Percentiles rank a stretch among this genome's conserved stretches.
Conservation (phyloP, 2,113 vertebrate genomes). For the Protomyctophum bolini region DNA sequence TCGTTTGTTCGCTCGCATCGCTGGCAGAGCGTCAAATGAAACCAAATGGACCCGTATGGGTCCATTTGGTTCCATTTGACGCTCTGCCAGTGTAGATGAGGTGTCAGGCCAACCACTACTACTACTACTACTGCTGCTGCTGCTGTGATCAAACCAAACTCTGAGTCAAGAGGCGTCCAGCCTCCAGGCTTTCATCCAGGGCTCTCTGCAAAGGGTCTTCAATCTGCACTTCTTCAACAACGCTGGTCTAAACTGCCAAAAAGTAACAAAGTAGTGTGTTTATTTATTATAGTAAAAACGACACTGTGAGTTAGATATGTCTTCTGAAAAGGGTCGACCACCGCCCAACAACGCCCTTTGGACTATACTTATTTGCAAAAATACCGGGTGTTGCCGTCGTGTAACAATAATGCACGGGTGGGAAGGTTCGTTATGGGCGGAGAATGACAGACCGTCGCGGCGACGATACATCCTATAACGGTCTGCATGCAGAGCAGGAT, state of each 20-base stretch:
- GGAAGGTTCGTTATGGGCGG: constrained; percentile 29
- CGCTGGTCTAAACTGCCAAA: constrained; percentile 62
- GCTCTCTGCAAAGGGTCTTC: no score
- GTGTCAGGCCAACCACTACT: not conserved
- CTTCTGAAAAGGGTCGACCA: constrained; percentile 4
- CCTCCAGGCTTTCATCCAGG: constrained; percentile 12
- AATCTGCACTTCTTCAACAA: constrained; percentile 24
- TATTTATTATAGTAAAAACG: not conserved
- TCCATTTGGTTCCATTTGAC: no score
- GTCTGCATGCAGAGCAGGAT: no score
- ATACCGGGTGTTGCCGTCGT: constrained; percentile 19
- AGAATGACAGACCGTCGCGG: not conserved
- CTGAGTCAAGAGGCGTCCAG: constrained; percentile 37
- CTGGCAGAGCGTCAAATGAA: no score
- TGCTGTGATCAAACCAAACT: constrained; percentile 33
- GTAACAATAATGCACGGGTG: constrained; percentile 37
- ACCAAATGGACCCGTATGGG: no score
- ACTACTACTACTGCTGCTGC: constrained; percentile 1
- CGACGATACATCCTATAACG: no score
- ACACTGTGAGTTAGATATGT: constrained; percentile 22
- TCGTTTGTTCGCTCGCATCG: not conserved
- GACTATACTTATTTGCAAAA: constrained; percentile 2
- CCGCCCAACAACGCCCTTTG: constrained; percentile 11
- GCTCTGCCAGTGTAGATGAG: no score
- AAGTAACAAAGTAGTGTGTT: constrained; percentile 46